These are phyloP conservation scores for Mormyrops boulengeri DNA, from an alignment of 2,797 vertebrate genomes.

Conservation along the genomic window DNA sequence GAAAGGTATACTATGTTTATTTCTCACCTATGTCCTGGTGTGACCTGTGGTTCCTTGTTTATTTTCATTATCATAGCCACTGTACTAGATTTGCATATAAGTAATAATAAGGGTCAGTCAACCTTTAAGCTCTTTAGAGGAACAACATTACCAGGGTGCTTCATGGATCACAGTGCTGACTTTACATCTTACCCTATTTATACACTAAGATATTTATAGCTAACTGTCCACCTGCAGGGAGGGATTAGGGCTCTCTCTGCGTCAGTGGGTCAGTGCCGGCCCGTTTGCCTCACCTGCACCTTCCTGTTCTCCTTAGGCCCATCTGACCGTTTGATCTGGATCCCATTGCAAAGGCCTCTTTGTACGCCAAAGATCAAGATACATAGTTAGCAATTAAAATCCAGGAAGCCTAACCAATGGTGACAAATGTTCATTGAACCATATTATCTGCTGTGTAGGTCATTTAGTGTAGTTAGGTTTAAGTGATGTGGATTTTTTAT, in stretches of 20 bases:
- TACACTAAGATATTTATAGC: constrained; percentile 47
- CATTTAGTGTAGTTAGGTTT: neutral
- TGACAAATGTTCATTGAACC: constrained; percentile 16
- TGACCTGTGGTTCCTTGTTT: neutral
- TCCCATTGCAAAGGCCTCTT: constrained; percentile 15
- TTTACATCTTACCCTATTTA: constrained; percentile 38
- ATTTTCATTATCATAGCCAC: neutral
- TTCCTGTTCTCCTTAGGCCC: neutral
- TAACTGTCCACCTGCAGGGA: neutral
- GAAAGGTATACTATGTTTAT: neutral
- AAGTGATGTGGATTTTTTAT: neutral
- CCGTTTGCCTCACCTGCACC: neutral
- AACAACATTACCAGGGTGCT: constrained; percentile 39
- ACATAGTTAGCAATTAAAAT: constrained; percentile 27
- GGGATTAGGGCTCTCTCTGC: neutral
- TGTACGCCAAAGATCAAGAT: constrained; percentile 26
- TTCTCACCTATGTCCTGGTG: neutral
- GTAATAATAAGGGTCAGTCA: constrained; percentile 20
- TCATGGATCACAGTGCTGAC: constrained; percentile 23
- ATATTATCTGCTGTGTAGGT: neutral
- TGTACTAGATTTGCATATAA: neutral
- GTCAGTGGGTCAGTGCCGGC: neutral
- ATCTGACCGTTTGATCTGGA: neutral
- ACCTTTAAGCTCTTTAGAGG: constrained; percentile 47
- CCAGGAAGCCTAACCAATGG: constrained; percentile 9